Conservation (phyloP, 23 tunicate species). For the Ascidia mentula region DNA sequence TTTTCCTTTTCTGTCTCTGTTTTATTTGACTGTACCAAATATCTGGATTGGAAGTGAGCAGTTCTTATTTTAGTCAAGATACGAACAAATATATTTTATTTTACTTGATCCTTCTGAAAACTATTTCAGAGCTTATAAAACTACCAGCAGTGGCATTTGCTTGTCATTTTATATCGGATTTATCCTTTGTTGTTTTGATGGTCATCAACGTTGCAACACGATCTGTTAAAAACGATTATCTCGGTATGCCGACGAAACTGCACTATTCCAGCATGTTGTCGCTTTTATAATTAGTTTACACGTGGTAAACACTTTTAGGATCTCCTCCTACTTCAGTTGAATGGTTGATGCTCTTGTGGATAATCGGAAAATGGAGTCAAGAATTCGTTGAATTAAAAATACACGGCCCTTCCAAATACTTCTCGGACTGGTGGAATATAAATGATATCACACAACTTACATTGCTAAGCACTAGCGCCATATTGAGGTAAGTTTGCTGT, state of each 20-base stretch:
- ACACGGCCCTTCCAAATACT: background rate
- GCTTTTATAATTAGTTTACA: too few relatives aligned
- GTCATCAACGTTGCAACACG: slow-evolving; percentile 29
- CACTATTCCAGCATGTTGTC: too few relatives aligned
- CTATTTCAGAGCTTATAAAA: slow-evolving; percentile 38
- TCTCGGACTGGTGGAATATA: background rate
- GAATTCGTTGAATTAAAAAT: background rate
- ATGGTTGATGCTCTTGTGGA: background rate
- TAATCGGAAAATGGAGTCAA: background rate
- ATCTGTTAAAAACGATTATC: background rate
- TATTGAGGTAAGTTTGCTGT: background rate
- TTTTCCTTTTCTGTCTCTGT: too few relatives aligned
- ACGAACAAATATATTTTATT: too few relatives aligned
- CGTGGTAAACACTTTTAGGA: too few relatives aligned
- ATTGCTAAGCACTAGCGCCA: background rate
- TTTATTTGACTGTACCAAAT: too few relatives aligned
- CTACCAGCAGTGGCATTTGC: slow-evolving; percentile 55
- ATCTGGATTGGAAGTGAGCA: too few relatives aligned
- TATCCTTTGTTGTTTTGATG: slow-evolving; percentile 36
- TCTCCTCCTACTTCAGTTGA: background rate
- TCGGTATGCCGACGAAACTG: too few relatives aligned
- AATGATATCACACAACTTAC: background rate
- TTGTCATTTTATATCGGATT: slow-evolving; percentile 73
- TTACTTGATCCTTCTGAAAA: too few relatives aligned
- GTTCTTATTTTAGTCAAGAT: too few relatives aligned